Evolutionary conservation across 2,888 invertebrate genomes (phyloP).

Genomic region (Zootermopsis nevadensis): DNA sequence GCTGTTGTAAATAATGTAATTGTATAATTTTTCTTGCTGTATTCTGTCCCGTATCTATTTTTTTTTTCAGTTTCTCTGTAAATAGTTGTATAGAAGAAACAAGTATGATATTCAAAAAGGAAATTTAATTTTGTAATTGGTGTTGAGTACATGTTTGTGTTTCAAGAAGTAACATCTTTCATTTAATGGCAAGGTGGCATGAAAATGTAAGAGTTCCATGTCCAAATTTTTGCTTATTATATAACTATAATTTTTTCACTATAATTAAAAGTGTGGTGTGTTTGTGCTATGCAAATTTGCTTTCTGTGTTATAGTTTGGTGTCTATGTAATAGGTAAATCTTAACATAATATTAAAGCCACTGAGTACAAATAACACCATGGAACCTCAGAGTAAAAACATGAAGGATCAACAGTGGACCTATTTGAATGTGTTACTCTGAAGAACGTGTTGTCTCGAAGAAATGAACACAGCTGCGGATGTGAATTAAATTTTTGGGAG

Average conservation of each 20-base stretch:
- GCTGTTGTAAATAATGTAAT: constrained; percentile 35
- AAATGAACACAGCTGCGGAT: not conserved
- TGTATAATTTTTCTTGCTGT: constrained; percentile 45
- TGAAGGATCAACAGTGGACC: not conserved
- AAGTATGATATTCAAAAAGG: constrained; percentile 2
- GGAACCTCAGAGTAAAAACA: not conserved
- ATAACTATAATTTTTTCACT: not conserved
- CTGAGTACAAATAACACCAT: constrained; percentile 29
- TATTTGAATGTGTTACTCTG: not conserved
- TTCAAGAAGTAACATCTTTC: not conserved
- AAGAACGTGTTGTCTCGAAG: not conserved
- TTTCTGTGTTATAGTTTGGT: constrained; percentile 27
- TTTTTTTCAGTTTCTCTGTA: constrained; percentile 43
- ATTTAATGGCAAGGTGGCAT: constrained; percentile 2
- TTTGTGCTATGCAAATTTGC: constrained; percentile 30
- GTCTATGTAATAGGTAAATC: not conserved
- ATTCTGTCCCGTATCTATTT: constrained; percentile 41
- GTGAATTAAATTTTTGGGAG: not conserved
- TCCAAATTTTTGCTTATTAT: not conserved
- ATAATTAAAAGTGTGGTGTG: not conserved
- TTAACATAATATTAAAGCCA: constrained; percentile 4
- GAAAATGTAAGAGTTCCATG: not conserved
- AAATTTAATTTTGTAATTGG: constrained; percentile 28
- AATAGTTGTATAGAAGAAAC: constrained; percentile 36
- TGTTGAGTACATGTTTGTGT: not conserved